Evolutionary conservation across 2,888 invertebrate genomes (phyloP).

Genomic region (Cheilosia pagana): DNA sequence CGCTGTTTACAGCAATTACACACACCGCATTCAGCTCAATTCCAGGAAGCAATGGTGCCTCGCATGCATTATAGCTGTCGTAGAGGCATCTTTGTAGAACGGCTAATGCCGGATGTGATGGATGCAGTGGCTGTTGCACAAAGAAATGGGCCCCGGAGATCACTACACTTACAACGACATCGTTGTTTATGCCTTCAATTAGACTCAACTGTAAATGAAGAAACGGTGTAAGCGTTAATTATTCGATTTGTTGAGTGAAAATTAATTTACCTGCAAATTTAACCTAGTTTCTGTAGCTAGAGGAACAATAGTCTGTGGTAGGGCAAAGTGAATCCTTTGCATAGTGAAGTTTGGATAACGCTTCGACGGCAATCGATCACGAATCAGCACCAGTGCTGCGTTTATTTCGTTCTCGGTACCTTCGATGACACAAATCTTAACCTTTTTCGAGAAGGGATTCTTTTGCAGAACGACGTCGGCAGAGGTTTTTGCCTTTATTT

Average conservation of each 20-base stretch:
- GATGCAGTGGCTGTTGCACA: conserved; percentile 97
- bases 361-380: conserved; percentile 92
- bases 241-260: conserved; percentile 32
- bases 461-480: conserved; percentile 90
- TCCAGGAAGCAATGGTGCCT: conserved; percentile 91
- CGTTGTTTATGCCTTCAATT: conserved; percentile 96
- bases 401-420: conserved; percentile 91
- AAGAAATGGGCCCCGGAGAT: conserved; percentile 95
- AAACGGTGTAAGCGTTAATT: conserved; percentile 70
- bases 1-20: conserved; percentile 90
- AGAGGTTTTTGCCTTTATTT: conserved; percentile 90
- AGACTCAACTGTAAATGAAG: conserved; percentile 88
- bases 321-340: conserved; percentile 82
- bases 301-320: conserved; percentile 82
- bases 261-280: conserved; percentile 84
- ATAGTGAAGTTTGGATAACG: conserved; percentile 92
- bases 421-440: conserved; percentile 93
- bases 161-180: conserved; percentile 94
- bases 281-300: conserved; percentile 81
- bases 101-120: conserved; percentile 93
- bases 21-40: conserved; percentile 92
- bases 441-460: conserved; percentile 89
- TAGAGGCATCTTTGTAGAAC: conserved; percentile 93
- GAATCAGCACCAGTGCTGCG: conserved; percentile 92
- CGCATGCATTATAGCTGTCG: conserved; percentile 90